A percentile compares a stretch with the other conserved stretches of the same genome.
These are phyloP conservation scores for Phoeniculus purpureus DNA, from an alignment of 2,797 vertebrate species.

Conservation along the genomic window DNA sequence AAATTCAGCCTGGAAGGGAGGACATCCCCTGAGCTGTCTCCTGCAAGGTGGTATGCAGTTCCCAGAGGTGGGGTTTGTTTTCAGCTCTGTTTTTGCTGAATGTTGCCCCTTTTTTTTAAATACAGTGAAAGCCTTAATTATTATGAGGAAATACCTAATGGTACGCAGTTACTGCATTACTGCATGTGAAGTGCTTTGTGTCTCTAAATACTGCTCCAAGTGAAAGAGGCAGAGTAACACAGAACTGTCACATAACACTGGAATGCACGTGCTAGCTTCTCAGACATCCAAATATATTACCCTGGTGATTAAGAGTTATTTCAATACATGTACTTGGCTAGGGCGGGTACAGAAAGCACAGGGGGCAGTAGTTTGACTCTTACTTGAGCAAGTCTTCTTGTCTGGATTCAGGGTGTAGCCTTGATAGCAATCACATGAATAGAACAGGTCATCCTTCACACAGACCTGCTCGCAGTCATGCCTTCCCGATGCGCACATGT, in stretches of 20 bases:
- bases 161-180: background rate
- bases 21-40: background rate
- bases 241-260: background rate
- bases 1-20: background rate
- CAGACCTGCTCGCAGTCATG: constrained; percentile 89
- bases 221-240: background rate
- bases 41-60: background rate
- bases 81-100: background rate
- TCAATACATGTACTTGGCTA: background rate
- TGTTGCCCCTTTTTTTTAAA: background rate
- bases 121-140: background rate
- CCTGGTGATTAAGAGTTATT: background rate
- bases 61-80: background rate
- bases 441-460: constrained; percentile 76
- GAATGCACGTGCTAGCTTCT: background rate
- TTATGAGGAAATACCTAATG: background rate
- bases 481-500: constrained; percentile 79
- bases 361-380: constrained; percentile 51
- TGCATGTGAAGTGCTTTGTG: background rate
- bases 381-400: constrained; percentile 85
- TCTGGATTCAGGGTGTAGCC: constrained; percentile 85
- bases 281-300: background rate
- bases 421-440: constrained; percentile 82
- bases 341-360: background rate
- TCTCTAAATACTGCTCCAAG: background rate